Evolutionary conservation across 2,797 vertebrate species (phyloP), one percentile per base, ranked within the genome.

Genomic region (Sphenopsis melanotis): DNA sequence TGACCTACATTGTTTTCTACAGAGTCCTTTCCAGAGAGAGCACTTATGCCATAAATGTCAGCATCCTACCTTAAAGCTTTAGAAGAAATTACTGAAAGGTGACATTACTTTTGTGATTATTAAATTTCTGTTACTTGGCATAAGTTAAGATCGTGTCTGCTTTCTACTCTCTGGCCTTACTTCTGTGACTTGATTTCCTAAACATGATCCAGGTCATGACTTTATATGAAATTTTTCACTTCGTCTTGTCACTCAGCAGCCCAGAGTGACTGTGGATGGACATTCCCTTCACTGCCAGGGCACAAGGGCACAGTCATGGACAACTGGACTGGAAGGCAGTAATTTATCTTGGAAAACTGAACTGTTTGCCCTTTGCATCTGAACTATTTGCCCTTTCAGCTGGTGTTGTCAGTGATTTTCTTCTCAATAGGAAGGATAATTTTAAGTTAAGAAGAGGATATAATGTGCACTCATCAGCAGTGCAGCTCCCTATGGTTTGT

Each of bases 41-140:
- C 42, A 87, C 46, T 88, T 84, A 60, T 80, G 23, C 41, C 53
- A 69, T 55, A 68, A 64, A 84, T 81, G 55, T 65, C 87, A 83
- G 42, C 52, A 61, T 49, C 50, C 29, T 59, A 42, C 53, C 66
- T 88, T 87, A 76, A 79, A 93, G 16, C 26, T 82, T 79, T 50
- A 66, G 49, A 83, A 83, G 47, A 86, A 90, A 84, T 66, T 65
- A 56, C n/a, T 70, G 55, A 84, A 91, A 95, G 34, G 4, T 88
- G 55, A 36, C 60, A 66, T 89, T 69, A 65, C 15, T 93, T 89
- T 77, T 94, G 32, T 66, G 27, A 47, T 59, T 76, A 79, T 64
- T 13, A 66, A 71, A 90, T 60, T 82, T 71, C 36, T 87, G 23
- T 71, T 75, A 59, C 52, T 53, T 83, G 47, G 32, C 15, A 34